Evolutionary conservation across 2,113 vertebrate species (phyloP), one percentile per base, ranked within the genome.

Genomic region (Caloenas nicobarica): DNA sequence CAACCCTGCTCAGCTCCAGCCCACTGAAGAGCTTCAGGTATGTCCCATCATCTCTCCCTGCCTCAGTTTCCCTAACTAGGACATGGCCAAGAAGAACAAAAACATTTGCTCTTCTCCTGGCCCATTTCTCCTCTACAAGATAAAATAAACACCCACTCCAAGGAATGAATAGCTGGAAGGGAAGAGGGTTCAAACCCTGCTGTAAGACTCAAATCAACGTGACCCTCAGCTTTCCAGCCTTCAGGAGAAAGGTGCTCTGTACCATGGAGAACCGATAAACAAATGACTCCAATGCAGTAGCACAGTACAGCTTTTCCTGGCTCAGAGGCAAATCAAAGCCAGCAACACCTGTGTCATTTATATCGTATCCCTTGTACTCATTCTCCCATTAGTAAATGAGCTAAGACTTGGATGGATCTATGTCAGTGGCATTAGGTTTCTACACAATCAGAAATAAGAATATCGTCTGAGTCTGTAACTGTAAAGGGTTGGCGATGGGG

Each of bases 271-370:
- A 26, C 46, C 12, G 40, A 38, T 5, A 69, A 71, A 36, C 40
- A 81, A 92, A 73, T 5, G 21, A 56, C 58, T 68, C 46, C 81
- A 65, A 19, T 4, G 3, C 74, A 82, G 81, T 31, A 84, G 76
- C 57, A 79, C 42, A 16, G 64, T 16, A 56, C 48, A 87, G 82
- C 31, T 76, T 91, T 90, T 73, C 56, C 86, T 93, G 85, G 71
- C 88, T 94, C 73, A 12, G 44, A 66, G 62, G 70, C 57, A 91
- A 88, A 94, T 8, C 77, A 56, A 94, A 95, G 91, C 73, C 93
- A 97, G 84, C 44, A 91, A 73, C 7, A 34, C 51, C 85, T 17
- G 10, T 88, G 68, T 58, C 89, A 83, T 79, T 90, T 84, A 53
- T 94, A 96, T 70, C 15, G 4, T 70, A 81, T 62, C 62, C 89